These are phyloP conservation scores for Centropus bengalensis DNA, from an alignment of 2,113 vertebrate genomes.

Conservation along the genomic window DNA sequence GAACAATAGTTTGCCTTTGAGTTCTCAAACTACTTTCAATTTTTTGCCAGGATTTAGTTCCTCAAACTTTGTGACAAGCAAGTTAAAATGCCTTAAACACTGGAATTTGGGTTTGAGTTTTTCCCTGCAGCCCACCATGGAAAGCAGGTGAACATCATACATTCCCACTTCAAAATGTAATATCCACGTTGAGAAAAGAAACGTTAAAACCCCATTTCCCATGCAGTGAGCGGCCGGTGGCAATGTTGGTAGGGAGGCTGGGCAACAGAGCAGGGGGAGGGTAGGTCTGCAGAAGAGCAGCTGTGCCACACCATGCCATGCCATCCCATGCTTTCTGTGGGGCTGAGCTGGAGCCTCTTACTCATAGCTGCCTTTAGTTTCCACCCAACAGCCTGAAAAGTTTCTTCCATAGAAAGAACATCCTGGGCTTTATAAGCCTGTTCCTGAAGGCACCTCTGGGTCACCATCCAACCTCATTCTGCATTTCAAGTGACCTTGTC, in stretches of 20 bases:
- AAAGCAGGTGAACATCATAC: neutral
- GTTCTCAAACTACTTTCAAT: neutral
- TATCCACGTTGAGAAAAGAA: neutral
- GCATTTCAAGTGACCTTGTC: neutral
- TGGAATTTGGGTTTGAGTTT: neutral
- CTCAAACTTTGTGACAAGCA: neutral
- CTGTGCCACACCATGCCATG: neutral
- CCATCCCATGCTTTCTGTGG: neutral
- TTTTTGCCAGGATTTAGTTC: neutral
- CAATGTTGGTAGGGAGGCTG: neutral
- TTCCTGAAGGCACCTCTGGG: neutral
- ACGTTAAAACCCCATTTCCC: neutral
- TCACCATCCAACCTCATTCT: neutral
- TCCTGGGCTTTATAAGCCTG: neutral
- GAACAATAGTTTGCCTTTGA: neutral
- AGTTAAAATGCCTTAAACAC: neutral
- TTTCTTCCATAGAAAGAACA: neutral
- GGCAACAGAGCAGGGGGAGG: neutral
- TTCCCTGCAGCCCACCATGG: neutral
- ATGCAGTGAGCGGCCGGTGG: accelerated
- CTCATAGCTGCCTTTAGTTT: neutral
- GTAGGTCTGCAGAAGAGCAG: neutral
- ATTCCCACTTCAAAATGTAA: neutral
- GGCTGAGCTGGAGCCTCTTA: neutral
- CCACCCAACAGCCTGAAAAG: neutral